Base-by-base conservation (phyloP, 2,797 vertebrate genomes). In the Oreortyx pictus region DNA sequence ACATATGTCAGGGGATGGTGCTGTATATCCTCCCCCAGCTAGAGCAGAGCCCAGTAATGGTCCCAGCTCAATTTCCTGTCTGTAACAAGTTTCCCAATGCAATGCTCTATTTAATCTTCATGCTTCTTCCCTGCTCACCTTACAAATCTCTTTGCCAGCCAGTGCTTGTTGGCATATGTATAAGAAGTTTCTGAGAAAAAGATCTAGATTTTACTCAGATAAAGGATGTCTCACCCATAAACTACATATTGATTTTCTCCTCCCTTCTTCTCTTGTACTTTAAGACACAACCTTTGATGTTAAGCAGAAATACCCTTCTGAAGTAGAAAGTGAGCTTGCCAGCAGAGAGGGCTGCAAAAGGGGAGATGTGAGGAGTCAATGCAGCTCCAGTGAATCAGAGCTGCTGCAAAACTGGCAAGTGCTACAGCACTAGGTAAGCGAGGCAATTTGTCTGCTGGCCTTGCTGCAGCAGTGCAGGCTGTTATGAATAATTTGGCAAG, bases 311-410 rank as follows among this genome's bases (percentile, higher is more conserved):
- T 78, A 79, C 35, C 72, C 82, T 39, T 12, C 76, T 35, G 60
- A 60, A 65, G 39, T 6, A 15, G 60, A 62, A n/a, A 10, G 7
- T 24, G 62, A 49, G 46, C 49, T 78, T 47, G 41, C 33, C 60
- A 47, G 60, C 44, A 60, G 49, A 50, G 57, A 81, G 14, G 44
- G 60, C 18, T 20, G 54, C 39, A 33, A 47, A 59, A 57, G 35
- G 25, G 35, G 35, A 6, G 25, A 11, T 0, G 3, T 17, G 31
- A 44, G 2, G 7, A 68, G 19, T 1, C 0, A 19, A 11, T 29
- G 31, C 11, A 15, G 22, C 5, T 17, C 13, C 35, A 7, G 1
- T 82, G 47, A 61, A n/a, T 47, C 67, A 62, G 68, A 52, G 2
- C 33, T 24, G 39, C 62, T 64, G 46, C n/a, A 54, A 44, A 50